phyloP scores from a whole-genome alignment of 1,140 invertebrate species.

The Drosophila kurseongensis region DNA sequence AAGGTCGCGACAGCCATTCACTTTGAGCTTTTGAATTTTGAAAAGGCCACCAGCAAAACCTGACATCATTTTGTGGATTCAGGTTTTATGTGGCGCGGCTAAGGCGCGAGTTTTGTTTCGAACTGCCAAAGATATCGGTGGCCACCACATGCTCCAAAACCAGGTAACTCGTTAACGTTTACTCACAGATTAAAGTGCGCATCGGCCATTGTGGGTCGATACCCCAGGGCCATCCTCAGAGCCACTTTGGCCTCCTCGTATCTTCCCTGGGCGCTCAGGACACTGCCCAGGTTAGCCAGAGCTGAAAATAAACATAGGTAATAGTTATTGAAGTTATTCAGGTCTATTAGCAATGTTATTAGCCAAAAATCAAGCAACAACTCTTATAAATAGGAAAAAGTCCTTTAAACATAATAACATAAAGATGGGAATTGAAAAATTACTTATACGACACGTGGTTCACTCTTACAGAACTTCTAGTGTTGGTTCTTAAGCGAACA shows the following conservation, averaged over 20 bases:
- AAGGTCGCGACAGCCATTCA: slow-evolving; percentile 77
- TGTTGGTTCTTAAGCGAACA: no score
- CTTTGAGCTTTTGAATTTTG: slow-evolving; percentile 82
- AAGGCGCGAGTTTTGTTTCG: slow-evolving; percentile 49
- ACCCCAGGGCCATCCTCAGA: slow-evolving; percentile 92
- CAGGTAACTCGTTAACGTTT: slow-evolving; percentile 51
- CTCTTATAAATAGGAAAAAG: no score
- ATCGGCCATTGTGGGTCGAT: slow-evolving; percentile 97
- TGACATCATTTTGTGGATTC: slow-evolving; percentile 68
- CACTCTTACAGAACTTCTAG: no score
- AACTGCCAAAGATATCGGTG: slow-evolving; percentile 46
- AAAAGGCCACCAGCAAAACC: slow-evolving; percentile 74
- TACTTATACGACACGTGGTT: no score
- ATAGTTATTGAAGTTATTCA: no score
- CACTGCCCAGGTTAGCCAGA: slow-evolving; percentile 96
- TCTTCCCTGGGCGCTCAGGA: slow-evolving; percentile 93
- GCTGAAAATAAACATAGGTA: slow-evolving; percentile 86
- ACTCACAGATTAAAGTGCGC: slow-evolving; percentile 99
- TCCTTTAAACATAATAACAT: no score
- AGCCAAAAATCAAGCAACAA: no score
- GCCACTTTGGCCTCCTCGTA: slow-evolving; percentile 93
- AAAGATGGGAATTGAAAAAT: no score
- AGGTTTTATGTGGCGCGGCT: slow-evolving; percentile 47
- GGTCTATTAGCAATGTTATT: no score
- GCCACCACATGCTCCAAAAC: slow-evolving; percentile 47